phyloP scores from a whole-genome alignment of 2,888 invertebrate species.

The Meganola albula region DNA sequence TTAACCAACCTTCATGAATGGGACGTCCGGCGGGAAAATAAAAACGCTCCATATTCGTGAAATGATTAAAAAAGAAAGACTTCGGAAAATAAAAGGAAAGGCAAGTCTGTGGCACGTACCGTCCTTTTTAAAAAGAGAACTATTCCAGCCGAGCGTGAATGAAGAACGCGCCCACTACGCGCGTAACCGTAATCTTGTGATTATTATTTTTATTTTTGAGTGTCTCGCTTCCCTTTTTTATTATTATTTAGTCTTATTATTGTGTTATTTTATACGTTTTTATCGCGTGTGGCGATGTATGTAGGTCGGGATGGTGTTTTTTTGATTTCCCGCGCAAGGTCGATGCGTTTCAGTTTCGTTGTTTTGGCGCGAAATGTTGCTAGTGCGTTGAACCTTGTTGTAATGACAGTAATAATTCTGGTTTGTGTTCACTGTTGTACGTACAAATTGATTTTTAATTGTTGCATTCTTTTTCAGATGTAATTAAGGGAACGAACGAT shows the following conservation, averaged over 20 bases:
- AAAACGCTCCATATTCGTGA: constrained; percentile 76
- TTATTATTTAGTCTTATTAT: constrained; percentile 66
- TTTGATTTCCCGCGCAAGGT: constrained; percentile 68
- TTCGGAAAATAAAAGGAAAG: constrained; percentile 58
- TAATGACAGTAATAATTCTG: no score
- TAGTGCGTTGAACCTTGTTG: constrained; percentile 41
- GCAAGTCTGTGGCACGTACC: constrained; percentile 66
- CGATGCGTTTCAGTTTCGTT: constrained; percentile 49
- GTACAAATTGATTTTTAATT: not conserved
- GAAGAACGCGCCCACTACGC: constrained; percentile 64
- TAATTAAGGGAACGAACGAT: no score
- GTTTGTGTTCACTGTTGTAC: no score
- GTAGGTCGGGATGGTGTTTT: constrained; percentile 72
- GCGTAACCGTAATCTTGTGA: constrained; percentile 68
- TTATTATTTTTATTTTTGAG: constrained; percentile 73
- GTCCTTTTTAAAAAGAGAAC: constrained; percentile 71
- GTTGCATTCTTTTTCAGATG: no score
- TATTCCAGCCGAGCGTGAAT: constrained; percentile 72
- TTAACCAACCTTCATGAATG: constrained; percentile 47
- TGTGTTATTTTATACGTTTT: constrained; percentile 63
- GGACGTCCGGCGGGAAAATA: constrained; percentile 63
- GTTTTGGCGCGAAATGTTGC: constrained; percentile 37
- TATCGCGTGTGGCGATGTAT: constrained; percentile 58
- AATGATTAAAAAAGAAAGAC: constrained; percentile 73
- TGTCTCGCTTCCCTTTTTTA: constrained; percentile 51